Evolutionary conservation across 2,888 invertebrate genomes (phyloP), one percentile per base, ranked within the genome.

Genomic region (Mythimna impura): DNA sequence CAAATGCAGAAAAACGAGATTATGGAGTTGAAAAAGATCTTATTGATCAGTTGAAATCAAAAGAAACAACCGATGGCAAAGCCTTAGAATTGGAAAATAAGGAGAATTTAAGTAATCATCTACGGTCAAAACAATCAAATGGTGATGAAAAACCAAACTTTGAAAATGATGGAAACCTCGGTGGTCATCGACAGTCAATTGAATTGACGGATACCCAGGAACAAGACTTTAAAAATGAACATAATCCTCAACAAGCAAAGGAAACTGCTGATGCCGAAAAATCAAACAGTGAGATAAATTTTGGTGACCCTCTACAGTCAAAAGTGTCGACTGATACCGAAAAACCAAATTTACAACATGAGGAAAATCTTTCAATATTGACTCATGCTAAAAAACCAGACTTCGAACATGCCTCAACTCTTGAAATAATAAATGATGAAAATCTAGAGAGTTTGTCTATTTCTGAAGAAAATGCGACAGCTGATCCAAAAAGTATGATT

Each of bases 351-450:
- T 74, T 90, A 20, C 71, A 73, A 61, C 84, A 91, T 65, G 81
- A 58, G 6, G 0, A 58, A 34, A 50, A 72, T 36, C 0, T 4
- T 25, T n/a, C 60, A 50, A 20, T 65, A 20, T 8, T 34, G 5
- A 22, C 7, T 54, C 17, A 52, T 34, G 14, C 3, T 4, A 62
- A 54, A 70, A 55, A 43, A 34, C 60, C 71, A 17, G 77, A 85
- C 43, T 79, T 90, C 9, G 71, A 70, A 60, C 85, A 92, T 68
- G 85, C 89, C 34, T 93, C 93, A 62, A 91, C 91, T 10, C 34
- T 90, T 14, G 91, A 92, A 89, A 79, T 89, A 3, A 76, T 89
- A 5, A 84, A 78, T 63, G 76, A 85, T 30, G 82, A 83, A 71
- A 91, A 87, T 63, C 80, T 82, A 10, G 90, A 92, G 71, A 82